A percentile compares a stretch with the other conserved stretches of the same genome.
These are phyloP conservation scores for Spilogale gracilis DNA, from an alignment of 2,113 vertebrate species.

Conservation along the genomic window DNA sequence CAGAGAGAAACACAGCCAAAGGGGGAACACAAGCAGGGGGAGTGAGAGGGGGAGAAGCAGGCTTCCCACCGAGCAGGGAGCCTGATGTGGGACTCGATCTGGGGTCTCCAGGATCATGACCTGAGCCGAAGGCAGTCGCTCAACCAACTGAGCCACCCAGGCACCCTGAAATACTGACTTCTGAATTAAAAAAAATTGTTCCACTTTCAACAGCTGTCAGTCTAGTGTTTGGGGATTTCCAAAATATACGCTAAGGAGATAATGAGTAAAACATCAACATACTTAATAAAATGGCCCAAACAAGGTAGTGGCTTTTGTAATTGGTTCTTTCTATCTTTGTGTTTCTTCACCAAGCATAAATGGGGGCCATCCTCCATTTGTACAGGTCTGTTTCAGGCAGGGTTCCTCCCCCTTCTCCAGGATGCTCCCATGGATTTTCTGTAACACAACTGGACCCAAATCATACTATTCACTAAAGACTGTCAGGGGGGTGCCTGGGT, in stretches of 20 bases:
- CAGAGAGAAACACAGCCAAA: too few species aligned
- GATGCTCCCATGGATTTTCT: neutral
- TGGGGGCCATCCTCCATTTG: neutral
- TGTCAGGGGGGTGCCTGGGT: neutral
- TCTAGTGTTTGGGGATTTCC: neutral
- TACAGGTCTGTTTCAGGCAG: neutral
- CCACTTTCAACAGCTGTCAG: neutral
- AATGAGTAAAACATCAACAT: neutral
- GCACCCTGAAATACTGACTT: neutral
- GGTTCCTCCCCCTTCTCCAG: too few species aligned
- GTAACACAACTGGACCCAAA: neutral
- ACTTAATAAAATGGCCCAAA: slow-evolving; percentile 3
- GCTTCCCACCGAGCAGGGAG: too few species aligned
- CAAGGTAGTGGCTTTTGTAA: neutral
- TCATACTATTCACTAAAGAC: neutral
- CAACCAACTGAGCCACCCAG: too few species aligned
- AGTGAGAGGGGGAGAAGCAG: too few species aligned
- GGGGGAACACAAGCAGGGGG: too few species aligned
- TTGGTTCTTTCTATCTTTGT: neutral
- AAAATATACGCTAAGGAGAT: slow-evolving; percentile 7
- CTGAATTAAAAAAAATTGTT: neutral
- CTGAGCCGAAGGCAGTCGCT: too few species aligned
- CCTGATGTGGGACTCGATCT: too few species aligned
- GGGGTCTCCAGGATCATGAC: too few species aligned
- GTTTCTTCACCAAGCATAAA: neutral